Evolutionary conservation across 2,113 vertebrate species (phyloP), one percentile per base, ranked within the genome.

Genomic region (Poecilia latipinna): DNA sequence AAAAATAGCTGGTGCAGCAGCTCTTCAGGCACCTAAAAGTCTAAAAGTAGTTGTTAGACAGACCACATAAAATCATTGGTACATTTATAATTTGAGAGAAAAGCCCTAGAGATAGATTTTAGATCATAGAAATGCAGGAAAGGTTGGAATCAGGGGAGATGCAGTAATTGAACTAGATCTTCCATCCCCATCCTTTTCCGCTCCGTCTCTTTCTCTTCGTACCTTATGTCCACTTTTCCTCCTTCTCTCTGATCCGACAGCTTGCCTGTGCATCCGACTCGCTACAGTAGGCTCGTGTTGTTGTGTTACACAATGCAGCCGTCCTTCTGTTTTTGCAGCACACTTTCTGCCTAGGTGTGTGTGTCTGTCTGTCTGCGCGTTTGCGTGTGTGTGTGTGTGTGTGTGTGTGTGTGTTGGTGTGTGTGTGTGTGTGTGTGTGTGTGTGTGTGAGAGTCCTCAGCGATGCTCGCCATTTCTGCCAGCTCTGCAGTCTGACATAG

Each of bases 401-500:
- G 78, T 84, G 84, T 86, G 78, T 80, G 67, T 81, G 1, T n/a
- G n/a, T n/a, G n/a, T n/a, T n/a, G n/a, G 33, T 1, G 33, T 35
- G 8, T 35, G 7, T 48, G 35, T 37, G 7, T 6, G 33, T 1
- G 33, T 1, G 33, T 35, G 8, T 35, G 7, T 8, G 74, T 86
- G 76, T 77, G 70, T 77, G 44, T 79, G 75, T 77, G 84, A 71
- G 80, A 83, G 83, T 84, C 74, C 82, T 86, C 74, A 86, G 89
- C 88, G 88, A 90, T 89, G 86, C 86, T 79, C 85, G 80, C 82
- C 78, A 70, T 87, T 90, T 91, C 79, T 91, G 91, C 89, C 88
- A 83, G 88, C 90, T 89, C 86, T 90, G 92, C 89, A 88, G 87
- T 91, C 87, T 90, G 89, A 92, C 89, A 91, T 85, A 68, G 82